Evolutionary conservation across 2,797 vertebrate species (phyloP), one percentile per base, ranked within the genome.

Genomic region (Ptychadena robeensis): DNA sequence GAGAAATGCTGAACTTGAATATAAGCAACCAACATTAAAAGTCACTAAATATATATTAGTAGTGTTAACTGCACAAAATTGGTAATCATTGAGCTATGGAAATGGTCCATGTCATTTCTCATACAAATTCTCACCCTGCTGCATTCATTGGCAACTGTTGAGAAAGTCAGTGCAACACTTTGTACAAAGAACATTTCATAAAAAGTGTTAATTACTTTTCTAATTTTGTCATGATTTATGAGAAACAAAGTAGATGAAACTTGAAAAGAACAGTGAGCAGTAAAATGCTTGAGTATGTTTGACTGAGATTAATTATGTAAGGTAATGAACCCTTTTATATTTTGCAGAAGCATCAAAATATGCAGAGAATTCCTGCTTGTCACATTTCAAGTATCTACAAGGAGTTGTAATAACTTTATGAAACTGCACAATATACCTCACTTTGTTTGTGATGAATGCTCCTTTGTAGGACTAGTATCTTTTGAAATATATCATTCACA

Each of bases 211-310:
- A 61, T 61, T 27, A 61, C 25, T 11, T 61, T 61, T 61, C 48
- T 27, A 61, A 10, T 61, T 61, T 61, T 11, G 9, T 28, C 3
- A 28, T 61, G 25, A 61, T 61, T 61, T 27, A 61, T 25, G 25
- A 25, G 25, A 27, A 61, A 48, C 44, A 48, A 48, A 22, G 44
- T 48, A 22, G 44, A 48, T 22, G 44, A 48, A 48, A 48, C 44
- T 7, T 22, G 15, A 48, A 18, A 48, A 61, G n/a, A 61, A 61
- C n/a, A 61, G 8, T 61, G 25, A 27, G 57, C 57, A 61, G 57
- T 61, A 61, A 61, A 61, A 61, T 61, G 57, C 57, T 27, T 61
- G n/a, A 61, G 57, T 61, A 61, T 61, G 10, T 61, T 61, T 61
- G 57, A 61, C 57, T 61, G 25, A 61, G 57, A 61, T 61, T 61